Evolutionary conservation across 2,797 vertebrate species (phyloP).

Genomic region (Xenops minutus): DNA sequence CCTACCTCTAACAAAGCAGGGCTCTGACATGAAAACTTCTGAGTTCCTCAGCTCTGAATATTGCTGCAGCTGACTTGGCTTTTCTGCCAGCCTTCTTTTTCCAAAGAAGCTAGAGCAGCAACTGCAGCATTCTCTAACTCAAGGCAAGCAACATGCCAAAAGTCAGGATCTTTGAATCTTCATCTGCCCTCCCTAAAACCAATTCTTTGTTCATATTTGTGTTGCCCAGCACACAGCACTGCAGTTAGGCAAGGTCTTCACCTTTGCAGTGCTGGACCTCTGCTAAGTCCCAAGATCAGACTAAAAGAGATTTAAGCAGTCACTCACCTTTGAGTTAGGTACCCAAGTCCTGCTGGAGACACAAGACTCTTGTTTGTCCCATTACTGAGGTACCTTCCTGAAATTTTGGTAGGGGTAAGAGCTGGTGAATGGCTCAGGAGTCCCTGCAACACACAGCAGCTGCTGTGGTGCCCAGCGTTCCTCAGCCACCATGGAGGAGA

Average conservation of each 20-base stretch:
- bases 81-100: background rate
- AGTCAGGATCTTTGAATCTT: background rate
- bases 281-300: background rate
- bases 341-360: background rate
- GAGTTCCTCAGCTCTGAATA: background rate
- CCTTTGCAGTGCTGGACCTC: background rate
- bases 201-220: background rate
- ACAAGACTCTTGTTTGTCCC: background rate
- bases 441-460: fast-evolving
- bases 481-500: background rate
- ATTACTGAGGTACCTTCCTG: background rate
- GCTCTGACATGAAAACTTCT: background rate
- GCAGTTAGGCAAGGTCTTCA: background rate
- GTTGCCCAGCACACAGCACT: background rate
- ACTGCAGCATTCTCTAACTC: background rate
- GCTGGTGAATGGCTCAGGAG: background rate
- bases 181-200: background rate
- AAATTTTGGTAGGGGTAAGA: background rate
- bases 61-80: fast-evolving
- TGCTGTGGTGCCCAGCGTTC: background rate
- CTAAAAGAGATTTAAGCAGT: background rate
- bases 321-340: background rate
- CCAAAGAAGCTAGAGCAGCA: background rate
- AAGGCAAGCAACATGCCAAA: background rate
- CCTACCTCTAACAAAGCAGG: background rate